Evolutionary conservation across 2,888 invertebrate genomes (phyloP).

Genomic region (Myopa testacea): DNA sequence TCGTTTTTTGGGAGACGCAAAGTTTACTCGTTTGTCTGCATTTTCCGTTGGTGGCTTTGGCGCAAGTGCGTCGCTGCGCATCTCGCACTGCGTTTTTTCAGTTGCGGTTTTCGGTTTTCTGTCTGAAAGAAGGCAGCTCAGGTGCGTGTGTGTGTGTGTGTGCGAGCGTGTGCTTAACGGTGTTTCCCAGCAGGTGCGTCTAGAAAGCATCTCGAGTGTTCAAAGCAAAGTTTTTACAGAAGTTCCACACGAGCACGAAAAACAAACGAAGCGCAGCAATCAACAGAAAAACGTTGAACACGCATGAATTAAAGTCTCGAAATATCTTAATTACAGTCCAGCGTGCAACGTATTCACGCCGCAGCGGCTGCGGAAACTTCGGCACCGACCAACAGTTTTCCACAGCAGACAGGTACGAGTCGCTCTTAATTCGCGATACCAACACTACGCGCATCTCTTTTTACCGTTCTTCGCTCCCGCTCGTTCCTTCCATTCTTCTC

Average conservation of each 20-base stretch:
- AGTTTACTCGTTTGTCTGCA: conserved; percentile 63
- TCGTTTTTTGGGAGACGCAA: conserved; percentile 48
- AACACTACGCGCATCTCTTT: neutral
- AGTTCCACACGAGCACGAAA: too few species aligned
- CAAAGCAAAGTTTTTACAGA: neutral
- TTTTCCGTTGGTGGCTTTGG: conserved; percentile 48
- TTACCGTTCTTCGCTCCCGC: neutral
- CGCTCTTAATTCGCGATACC: neutral
- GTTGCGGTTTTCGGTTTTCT: neutral
- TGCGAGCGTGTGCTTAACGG: neutral
- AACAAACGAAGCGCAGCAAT: too few species aligned
- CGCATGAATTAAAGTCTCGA: neutral
- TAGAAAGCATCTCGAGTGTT: neutral
- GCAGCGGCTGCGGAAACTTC: neutral
- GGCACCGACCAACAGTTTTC: neutral
- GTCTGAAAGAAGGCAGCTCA: neutral
- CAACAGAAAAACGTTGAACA: too few species aligned
- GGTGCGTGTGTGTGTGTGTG: neutral
- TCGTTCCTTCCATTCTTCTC: neutral
- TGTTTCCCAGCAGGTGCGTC: neutral
- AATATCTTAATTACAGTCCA: neutral
- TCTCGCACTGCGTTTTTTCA: neutral
- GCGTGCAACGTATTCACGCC: neutral
- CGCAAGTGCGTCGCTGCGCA: conserved; percentile 29
- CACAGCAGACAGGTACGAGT: neutral